A percentile compares a stretch with the other conserved stretches of the same genome.
phyloP scores from a whole-genome alignment of 2,888 invertebrate genomes.

The Chirona hameri region DNA sequence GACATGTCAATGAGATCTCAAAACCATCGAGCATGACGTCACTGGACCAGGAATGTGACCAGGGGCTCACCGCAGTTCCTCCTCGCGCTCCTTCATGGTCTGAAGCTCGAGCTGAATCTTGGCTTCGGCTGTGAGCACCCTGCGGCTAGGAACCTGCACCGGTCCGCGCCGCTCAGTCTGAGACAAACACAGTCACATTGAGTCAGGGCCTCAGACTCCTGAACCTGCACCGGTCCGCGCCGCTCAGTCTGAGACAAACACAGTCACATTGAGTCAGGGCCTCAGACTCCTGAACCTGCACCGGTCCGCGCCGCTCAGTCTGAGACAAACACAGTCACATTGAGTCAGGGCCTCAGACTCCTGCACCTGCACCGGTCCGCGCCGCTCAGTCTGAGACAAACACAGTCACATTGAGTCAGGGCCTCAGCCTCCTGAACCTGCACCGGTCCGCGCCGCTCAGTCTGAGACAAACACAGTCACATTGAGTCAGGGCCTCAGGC shows the following conservation, averaged over 20 bases:
- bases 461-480: too few relatives aligned
- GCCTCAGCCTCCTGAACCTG: neutral
- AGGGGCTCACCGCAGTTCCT: constrained; percentile 62
- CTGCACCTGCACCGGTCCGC: constrained; percentile 55
- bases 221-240: constrained; percentile 55
- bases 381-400: constrained; percentile 13
- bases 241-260: neutral
- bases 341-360: neutral
- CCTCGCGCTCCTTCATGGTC: constrained; percentile 77
- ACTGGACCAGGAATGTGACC: neutral
- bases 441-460: too few relatives aligned
- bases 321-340: neutral
- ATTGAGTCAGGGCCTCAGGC: neutral
- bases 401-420: neutral
- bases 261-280: neutral
- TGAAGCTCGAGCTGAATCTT: constrained; percentile 81
- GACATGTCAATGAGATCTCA: too few relatives aligned
- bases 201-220: neutral
- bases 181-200: neutral
- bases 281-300: constrained; percentile 43
- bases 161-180: constrained; percentile 48
- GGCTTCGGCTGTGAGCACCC: constrained; percentile 78
- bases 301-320: constrained; percentile 53
- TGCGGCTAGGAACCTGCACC: constrained; percentile 54
- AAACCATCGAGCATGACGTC: too few relatives aligned